Base-by-base conservation (phyloP, 2,888 invertebrate genomes). In the Acheta domesticus region DNA sequence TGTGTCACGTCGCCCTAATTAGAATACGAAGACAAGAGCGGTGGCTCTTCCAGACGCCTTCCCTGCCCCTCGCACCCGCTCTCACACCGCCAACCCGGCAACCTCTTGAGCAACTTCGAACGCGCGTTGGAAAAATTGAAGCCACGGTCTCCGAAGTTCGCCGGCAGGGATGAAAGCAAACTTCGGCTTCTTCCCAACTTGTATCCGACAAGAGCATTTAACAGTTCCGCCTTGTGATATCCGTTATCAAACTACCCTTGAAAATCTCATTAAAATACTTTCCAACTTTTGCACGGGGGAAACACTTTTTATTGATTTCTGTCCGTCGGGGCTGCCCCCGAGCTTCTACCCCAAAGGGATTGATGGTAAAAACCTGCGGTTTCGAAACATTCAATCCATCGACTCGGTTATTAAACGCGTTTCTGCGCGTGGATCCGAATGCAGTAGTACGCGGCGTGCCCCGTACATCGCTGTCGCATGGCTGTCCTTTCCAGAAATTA, bases 171-270 rank as follows among this genome's bases (percentile, higher is more conserved):
- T 62, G 62, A 62, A 62, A 62, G 62, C 62, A 62, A 62, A 62
- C 62, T 62, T 62, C 62, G n/a, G 62, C 62, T 62, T 62, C 62
- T 62, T 62, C 62, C 62, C 62, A 62, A 62, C 16, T 62, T 62
- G 62, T 62, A 62, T 62, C 62, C 62, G 62, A 62, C 62, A 62
- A 62, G 62, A 62, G 62, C 62, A 62, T 62, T 62, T 62, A 62
- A 62, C 62, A 62, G 62, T 62, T 62, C 62, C n/a, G 62, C 62
- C n/a, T n/a, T 62, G 62, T 62, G 62, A 62, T 62, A 62, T 62
- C 62, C 62, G 62, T 62, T 62, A 62, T 62, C 62, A 62, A 62
- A 62, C 62, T 62, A 62, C 62, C 62, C 62, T 62, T 62, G 62
- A 62, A 62, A 62, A 62, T 62, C 62, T 62, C 62, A 62, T 62